Evolutionary conservation across 2,113 vertebrate genomes (phyloP), one percentile per base, ranked within the genome.

Genomic region (Gnathonemus echidnorhynchus): DNA sequence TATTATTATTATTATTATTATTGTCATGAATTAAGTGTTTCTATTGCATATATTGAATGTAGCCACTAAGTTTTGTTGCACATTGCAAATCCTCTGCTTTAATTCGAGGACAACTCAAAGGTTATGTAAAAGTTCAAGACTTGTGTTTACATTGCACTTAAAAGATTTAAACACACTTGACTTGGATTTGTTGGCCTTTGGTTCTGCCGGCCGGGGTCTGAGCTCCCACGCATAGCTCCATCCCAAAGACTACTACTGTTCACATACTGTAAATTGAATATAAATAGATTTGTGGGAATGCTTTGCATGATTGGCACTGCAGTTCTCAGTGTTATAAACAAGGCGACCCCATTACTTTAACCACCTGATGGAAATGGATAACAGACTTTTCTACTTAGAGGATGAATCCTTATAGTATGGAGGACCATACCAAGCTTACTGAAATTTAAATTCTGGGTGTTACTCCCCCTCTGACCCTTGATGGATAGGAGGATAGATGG

Each of bases 61-160:
- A 39, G n/a, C 58, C 35, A 77, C 70, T 15, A 66, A 27, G 70
- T 80, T 42, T 42, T 80, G 13, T 80, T 80, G 35, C 13, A 80
- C 74, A 35, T 52, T 87, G 24, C 50, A 52, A 87, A 27, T n/a
- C 17, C 50, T 62, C 21, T 24, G 53, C 45, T 49, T 87, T 87
- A 11, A 50, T 87, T 89, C 10, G 31, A 45, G 74, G 39, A 15
- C 35, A 21, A 31, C 48, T 90, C 27, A 77, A 50, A 80, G 66
- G 66, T 87, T 77, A 74, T 77, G 58, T 53, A 49, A 19, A 49
- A 88, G 62, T 88, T 90, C 62, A 74, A 74, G 62, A 80, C 66
- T 15, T 87, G 62, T 90, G 89, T 80, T 90, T 90, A 90, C 24
- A 35, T 80, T 90, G 52, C 58, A 88, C 89, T 90, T 80, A 35